Evolutionary conservation across 2,797 vertebrate genomes (phyloP), one percentile per base, ranked within the genome.

Genomic region (Garrulus glandarius): DNA sequence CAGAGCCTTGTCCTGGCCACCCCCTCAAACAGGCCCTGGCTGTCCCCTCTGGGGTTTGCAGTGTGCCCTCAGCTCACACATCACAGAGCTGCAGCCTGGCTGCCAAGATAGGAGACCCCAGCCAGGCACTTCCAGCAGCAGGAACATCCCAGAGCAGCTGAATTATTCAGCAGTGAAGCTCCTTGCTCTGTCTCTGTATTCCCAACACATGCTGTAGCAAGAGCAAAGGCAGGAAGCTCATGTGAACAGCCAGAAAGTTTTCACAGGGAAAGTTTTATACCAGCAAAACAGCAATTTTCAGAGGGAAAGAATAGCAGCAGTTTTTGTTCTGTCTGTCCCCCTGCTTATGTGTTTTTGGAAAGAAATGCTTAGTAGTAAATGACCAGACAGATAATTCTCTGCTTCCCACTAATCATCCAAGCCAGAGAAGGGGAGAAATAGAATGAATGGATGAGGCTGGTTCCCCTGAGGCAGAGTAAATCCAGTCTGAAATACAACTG

Each of bases 401-500:
- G 6, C 69, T 94, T 95, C 64, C 80, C 69, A 49, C 80, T 91
- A 88, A 95, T 65, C 83, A 94, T 68, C 60, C 24, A 43, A 87
- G 32, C 90, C 49, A 70, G 78, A 83, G 78, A 94, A 92, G 67
- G 75, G 68, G 61, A 75, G 53, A 88, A 96, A 93, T 94, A 68
- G 96, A 97, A 74, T 85, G 92, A 93, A 95, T 87, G 95, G 76
- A 59, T 30, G 59, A 81, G 92, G 90, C 64, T 92, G 89, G 61
- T 70, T 65, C 87, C 86, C 80, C 75, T 1, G 64, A 90, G 92
- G 92, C 85, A n/a, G 88, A 69, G 74, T 85, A 96, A 95, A 95
- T 89, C 85, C 95, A 67, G 75, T 65, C 34, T 97, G 93, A 96
- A 96, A 79, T 64, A 91, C 68, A 93, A 56, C 77, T 75, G 93